Evolutionary conservation across 2,113 vertebrate species (phyloP).

Genomic region (Gorsachius goisagi): DNA sequence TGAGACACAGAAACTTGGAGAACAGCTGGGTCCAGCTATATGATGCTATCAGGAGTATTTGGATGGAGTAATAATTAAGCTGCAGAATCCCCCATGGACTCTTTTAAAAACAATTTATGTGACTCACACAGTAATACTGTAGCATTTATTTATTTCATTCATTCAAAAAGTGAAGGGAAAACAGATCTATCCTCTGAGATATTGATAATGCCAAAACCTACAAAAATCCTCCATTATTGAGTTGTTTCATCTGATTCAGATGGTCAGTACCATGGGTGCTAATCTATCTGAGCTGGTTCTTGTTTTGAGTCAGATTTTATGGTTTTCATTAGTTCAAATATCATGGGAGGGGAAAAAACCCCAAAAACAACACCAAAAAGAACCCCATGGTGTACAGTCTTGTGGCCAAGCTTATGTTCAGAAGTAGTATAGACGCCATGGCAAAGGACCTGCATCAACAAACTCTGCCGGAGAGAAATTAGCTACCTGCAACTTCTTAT

Average conservation of each 20-base stretch:
- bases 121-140: neutral
- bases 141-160: neutral
- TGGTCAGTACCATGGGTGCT: neutral
- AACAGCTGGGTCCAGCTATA: neutral
- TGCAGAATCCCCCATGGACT: fast-evolving
- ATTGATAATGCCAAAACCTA: neutral
- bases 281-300: neutral
- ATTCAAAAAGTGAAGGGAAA: neutral
- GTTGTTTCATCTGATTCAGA: neutral
- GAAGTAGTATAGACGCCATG: neutral
- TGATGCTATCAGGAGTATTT: neutral
- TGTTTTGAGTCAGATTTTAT: neutral
- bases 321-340: neutral
- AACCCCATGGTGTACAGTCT: neutral
- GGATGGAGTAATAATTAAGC: neutral
- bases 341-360: neutral
- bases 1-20: neutral
- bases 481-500: neutral
- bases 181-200: neutral
- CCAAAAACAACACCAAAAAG: too few relatives aligned
- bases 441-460: neutral
- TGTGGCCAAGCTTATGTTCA: neutral
- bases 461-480: fast-evolving
- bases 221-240: neutral
- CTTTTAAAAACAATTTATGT: neutral